Evolutionary conservation across 1,140 invertebrate genomes (phyloP).

Genomic region (Drosophila asahinai): DNA sequence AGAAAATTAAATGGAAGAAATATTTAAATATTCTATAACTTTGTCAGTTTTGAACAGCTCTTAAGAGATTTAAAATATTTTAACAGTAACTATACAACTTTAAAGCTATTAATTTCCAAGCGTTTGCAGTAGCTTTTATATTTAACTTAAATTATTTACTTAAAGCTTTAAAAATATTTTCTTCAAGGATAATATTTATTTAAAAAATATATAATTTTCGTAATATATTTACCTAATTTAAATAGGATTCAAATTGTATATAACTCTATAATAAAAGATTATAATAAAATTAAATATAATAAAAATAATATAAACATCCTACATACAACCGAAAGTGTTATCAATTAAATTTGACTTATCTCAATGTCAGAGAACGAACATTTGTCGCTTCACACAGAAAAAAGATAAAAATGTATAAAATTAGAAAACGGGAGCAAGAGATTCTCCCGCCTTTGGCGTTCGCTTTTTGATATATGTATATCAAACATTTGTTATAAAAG

Average conservation of each 20-base stretch:
- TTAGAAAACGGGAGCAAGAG: neutral
- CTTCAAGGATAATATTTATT: too few species aligned
- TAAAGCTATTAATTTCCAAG: neutral
- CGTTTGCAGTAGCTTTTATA: neutral
- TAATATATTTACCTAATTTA: too few species aligned
- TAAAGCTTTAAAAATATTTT: too few species aligned
- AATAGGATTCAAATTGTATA: too few species aligned
- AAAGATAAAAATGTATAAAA: constrained; percentile 16
- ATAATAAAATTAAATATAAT: neutral
- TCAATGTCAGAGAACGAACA: constrained; percentile 7
- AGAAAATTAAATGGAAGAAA: neutral
- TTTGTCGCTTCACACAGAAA: constrained; percentile 4
- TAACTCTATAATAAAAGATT: too few species aligned
- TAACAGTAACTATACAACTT: neutral
- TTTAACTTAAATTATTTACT: neutral
- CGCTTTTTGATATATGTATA: neutral
- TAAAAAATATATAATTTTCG: too few species aligned
- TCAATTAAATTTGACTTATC: constrained; percentile 16
- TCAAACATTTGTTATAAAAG: constrained; percentile 6
- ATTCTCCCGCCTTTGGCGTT: neutral
- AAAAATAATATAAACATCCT: neutral
- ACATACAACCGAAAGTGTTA: neutral
- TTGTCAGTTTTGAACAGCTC: too few species aligned
- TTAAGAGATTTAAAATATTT: too few species aligned
- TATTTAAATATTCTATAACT: neutral